These are phyloP conservation scores for Heliconius hewitsoni DNA, from an alignment of 1,140 invertebrate species.

Conservation along the genomic window DNA sequence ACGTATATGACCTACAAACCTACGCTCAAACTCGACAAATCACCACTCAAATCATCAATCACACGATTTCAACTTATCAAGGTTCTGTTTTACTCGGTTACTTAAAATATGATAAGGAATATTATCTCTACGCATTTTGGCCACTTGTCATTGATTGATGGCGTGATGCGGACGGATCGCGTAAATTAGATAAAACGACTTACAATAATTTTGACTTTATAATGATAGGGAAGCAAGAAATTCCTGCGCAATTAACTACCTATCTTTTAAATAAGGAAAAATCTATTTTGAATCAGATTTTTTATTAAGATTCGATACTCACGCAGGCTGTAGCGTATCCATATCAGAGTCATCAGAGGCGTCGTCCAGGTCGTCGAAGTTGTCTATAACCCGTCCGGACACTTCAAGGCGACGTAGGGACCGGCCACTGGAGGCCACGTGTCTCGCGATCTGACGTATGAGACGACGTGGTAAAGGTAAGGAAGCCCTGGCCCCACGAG, in stretches of 20 bases:
- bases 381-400: constrained; percentile 79
- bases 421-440: constrained; percentile 77
- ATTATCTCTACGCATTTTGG: constrained; percentile 41
- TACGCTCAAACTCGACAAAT: not conserved
- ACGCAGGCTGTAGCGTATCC: constrained; percentile 70
- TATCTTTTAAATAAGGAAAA: not conserved
- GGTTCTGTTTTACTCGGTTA: constrained; percentile 56
- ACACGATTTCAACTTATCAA: constrained; percentile 30
- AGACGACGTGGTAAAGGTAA: constrained; percentile 74
- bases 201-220: constrained; percentile 6
- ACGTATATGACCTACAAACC: constrained; percentile 4
- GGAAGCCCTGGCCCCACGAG: constrained; percentile 67
- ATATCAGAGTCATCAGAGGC: constrained; percentile 67
- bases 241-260: too few relatives aligned
- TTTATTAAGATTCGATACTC: constrained; percentile 41
- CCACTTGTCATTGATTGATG: constrained; percentile 57
- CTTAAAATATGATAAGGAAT: constrained; percentile 57
- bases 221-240: not conserved
- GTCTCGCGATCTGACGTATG: constrained; percentile 77
- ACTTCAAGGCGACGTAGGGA: constrained; percentile 77
- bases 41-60: constrained; percentile 21
- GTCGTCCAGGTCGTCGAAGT: constrained; percentile 78
- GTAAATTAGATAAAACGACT: constrained; percentile 29
- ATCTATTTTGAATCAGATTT: too few relatives aligned
- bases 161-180: constrained; percentile 21